A percentile compares a stretch with the other conserved stretches of the same genome.
phyloP scores from a whole-genome alignment of 1,140 invertebrate genomes.

The Ylistrum balloti region DNA sequence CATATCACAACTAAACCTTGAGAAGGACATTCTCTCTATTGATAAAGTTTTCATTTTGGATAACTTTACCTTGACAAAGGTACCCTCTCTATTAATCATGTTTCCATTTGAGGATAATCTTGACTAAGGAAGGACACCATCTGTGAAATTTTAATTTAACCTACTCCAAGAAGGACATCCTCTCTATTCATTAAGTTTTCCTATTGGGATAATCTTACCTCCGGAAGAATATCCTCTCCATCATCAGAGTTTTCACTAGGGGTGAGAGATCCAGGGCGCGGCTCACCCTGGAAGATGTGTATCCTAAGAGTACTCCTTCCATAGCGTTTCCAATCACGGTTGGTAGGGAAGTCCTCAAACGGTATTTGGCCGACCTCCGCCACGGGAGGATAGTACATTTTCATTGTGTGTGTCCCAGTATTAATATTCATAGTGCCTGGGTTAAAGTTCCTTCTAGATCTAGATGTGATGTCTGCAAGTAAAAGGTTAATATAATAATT shows the following conservation, averaged over 20 bases:
- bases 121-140: no score
- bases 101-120: no score
- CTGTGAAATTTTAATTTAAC: no score
- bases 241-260: constrained; percentile 80
- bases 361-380: constrained; percentile 74
- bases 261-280: constrained; percentile 78
- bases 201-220: constrained; percentile 69
- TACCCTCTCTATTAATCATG: no score
- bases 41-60: no score
- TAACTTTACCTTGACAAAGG: no score
- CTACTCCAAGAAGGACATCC: no score
- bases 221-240: constrained; percentile 77
- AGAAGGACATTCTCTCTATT: no score
- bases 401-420: constrained; percentile 77
- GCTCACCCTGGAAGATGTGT: constrained; percentile 78
- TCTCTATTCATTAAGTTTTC: no score
- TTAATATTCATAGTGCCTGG: constrained; percentile 75
- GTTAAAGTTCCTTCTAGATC: constrained; percentile 72
- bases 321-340: constrained; percentile 73
- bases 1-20: no score
- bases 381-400: constrained; percentile 77
- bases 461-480: constrained; percentile 67
- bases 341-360: constrained; percentile 65
- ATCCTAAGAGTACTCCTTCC: constrained; percentile 76
- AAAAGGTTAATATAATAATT: background rate